Evolutionary conservation across 1,140 invertebrate genomes (phyloP).

Genomic region (Zaprionus capensis): DNA sequence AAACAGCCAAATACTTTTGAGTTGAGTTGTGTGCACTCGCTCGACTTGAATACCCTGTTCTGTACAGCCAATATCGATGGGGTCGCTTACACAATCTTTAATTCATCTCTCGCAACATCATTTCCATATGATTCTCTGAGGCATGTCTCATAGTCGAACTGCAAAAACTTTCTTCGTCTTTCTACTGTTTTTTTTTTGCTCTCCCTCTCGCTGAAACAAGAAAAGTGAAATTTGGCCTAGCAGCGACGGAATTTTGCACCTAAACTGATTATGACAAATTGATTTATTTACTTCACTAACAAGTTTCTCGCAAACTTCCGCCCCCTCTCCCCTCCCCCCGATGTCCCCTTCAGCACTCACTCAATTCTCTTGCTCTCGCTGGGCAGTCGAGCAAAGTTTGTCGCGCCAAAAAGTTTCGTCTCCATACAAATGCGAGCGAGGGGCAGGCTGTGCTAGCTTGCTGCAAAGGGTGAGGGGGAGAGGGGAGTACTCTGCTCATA

Average conservation of each 20-base stretch:
- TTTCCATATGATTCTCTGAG: background rate
- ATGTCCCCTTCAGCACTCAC: conserved; percentile 1
- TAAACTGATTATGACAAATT: conserved; percentile 84
- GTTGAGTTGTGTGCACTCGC: conserved; percentile 38
- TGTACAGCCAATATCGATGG: background rate
- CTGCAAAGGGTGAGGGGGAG: background rate
- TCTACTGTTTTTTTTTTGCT: conserved; percentile 6
- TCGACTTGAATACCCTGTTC: conserved; percentile 20
- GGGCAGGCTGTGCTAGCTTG: background rate
- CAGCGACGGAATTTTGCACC: conserved; percentile 78
- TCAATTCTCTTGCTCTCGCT: background rate
- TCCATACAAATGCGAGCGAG: conserved; percentile 63
- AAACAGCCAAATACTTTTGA: conserved; percentile 60
- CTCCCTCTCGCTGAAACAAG: conserved; percentile 29
- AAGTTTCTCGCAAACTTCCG: conserved; percentile 77
- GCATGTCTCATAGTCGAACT: conserved; percentile 25
- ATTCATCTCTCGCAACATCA: background rate
- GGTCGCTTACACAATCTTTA: background rate
- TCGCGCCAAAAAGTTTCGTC: conserved; percentile 67
- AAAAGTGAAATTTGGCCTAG: conserved; percentile 74
- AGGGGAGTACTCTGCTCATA: background rate
- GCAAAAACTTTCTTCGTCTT: conserved; percentile 8
- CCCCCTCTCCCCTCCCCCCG: background rate
- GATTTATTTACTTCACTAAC: conserved; percentile 84
- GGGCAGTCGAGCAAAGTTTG: conserved; percentile 68